Conservation (phyloP, 1,140 invertebrate genomes). For the Gryllus bimaculatus region DNA sequence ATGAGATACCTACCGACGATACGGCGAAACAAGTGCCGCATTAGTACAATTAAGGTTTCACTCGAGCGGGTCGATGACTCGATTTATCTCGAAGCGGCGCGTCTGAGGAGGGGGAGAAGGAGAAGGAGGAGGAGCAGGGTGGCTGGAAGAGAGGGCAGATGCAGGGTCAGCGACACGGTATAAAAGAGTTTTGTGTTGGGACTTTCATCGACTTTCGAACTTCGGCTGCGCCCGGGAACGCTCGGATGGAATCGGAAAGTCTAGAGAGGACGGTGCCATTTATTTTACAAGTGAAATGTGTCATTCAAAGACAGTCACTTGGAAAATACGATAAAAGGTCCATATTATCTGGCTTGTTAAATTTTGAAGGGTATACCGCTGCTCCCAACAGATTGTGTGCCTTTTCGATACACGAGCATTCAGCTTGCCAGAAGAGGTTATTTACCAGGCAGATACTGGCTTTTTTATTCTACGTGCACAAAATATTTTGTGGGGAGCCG, state of each 20-base stretch:
- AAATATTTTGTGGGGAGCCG: neutral
- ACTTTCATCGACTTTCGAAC: conserved; percentile 4
- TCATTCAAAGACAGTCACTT: neutral
- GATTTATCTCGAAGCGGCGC: neutral
- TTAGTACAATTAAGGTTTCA: neutral
- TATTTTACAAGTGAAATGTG: conserved; percentile 1
- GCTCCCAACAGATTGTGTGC: neutral
- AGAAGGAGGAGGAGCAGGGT: neutral
- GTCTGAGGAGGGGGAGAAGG: too few relatives aligned
- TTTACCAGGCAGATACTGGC: neutral
- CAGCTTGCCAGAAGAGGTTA: neutral
- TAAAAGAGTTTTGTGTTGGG: neutral
- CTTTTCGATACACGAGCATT: neutral
- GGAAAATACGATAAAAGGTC: neutral
- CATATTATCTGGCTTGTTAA: neutral
- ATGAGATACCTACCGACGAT: neutral
- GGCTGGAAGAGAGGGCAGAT: neutral
- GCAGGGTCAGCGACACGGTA: neutral
- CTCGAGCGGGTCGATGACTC: neutral
- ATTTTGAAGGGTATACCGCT: neutral
- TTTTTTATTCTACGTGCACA: neutral
- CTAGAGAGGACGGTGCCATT: neutral
- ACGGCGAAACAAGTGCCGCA: neutral
- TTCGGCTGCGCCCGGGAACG: neutral
- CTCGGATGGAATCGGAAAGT: neutral